Evolutionary conservation across 2,888 invertebrate genomes (phyloP), one percentile per base, ranked within the genome.

Genomic region (Scaptomyza flava): DNA sequence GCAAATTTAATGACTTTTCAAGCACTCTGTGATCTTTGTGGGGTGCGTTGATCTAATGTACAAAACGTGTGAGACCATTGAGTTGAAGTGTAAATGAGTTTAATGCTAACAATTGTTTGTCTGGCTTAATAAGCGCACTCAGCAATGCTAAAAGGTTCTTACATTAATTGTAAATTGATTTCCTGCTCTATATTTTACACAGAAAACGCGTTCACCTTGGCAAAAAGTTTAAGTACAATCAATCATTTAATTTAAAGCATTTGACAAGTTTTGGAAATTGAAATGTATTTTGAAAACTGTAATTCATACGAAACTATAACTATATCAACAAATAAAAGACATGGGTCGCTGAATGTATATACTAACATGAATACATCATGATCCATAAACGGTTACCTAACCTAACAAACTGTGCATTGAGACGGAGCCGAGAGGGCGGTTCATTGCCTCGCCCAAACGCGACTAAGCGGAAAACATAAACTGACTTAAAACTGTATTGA

Each of bases 391-490:
- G 14, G 60, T 77, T 75, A 64, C 61, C 33, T 52, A 79, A 77
- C 68, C 12, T 8, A 36, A 23, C 9, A 23, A 43, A 54, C 20
- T 62, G 61, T 68, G 56, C 64, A 79, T 14, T 46, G 80, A 76
- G 68, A 46, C n/a, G 56, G 34, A 34, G 23, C 3, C 31, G 33
- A 33, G 41, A 6, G 12, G 57, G 33, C 51, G 45, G 9, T 9
- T 17, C 17, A 12, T 9, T 17, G 17, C 27, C 36, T 57, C 62
- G 79, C 72, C 72, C 59, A 60, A 52, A 52, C 31, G 61, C 62
- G 65, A 56, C 59, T 63, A 57, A 81, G 72, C 65, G 72, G 67
- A 69, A 73, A 76, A 56, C 27, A 50, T 48, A 52, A 31, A 42
- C 14, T 14, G 27, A 45, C 31, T 31, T 2, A 31, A 31, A 31